Conservation (phyloP, 1,140 invertebrate genomes). For the Anastrepha obliqua region DNA sequence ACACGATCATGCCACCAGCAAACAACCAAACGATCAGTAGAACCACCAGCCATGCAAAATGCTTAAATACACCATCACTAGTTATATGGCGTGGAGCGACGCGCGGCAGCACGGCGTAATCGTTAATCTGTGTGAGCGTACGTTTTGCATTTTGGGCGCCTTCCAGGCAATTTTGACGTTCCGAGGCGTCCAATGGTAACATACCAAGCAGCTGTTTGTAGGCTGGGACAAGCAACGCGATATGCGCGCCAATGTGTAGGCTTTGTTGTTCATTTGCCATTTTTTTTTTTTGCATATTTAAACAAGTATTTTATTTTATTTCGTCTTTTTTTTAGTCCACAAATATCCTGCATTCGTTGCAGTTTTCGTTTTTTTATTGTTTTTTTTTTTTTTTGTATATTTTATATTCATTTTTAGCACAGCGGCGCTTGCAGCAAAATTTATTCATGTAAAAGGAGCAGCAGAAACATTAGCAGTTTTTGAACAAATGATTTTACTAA, state of each 20-base stretch:
- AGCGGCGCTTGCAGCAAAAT: slow-evolving; percentile 33
- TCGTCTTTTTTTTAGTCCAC: neutral
- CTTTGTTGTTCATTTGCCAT: slow-evolving; percentile 39
- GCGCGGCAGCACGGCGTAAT: slow-evolving; percentile 25
- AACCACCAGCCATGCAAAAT: slow-evolving; percentile 68
- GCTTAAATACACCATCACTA: slow-evolving; percentile 71
- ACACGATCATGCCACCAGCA: slow-evolving; percentile 50
- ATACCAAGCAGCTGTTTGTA: neutral
- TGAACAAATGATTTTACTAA: neutral
- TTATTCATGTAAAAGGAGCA: neutral
- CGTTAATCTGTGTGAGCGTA: slow-evolving; percentile 52
- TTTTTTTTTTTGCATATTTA: slow-evolving; percentile 23
- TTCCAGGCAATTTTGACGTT: slow-evolving; percentile 53
- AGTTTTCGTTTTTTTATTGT: neutral
- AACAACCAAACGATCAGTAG: slow-evolving; percentile 42
- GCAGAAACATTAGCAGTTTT: neutral
- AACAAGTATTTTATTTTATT: neutral
- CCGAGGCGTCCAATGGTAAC: slow-evolving; percentile 26
- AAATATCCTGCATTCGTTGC: no score
- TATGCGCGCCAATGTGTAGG: slow-evolving; percentile 4
- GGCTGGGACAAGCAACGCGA: neutral
- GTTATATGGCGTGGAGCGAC: neutral
- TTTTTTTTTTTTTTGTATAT: slow-evolving; percentile 8
- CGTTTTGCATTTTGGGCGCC: slow-evolving; percentile 55
- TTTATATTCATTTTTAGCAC: slow-evolving; percentile 11